Base-by-base conservation (phyloP, 1,140 invertebrate genomes). In the Nixonia krombeini region DNA sequence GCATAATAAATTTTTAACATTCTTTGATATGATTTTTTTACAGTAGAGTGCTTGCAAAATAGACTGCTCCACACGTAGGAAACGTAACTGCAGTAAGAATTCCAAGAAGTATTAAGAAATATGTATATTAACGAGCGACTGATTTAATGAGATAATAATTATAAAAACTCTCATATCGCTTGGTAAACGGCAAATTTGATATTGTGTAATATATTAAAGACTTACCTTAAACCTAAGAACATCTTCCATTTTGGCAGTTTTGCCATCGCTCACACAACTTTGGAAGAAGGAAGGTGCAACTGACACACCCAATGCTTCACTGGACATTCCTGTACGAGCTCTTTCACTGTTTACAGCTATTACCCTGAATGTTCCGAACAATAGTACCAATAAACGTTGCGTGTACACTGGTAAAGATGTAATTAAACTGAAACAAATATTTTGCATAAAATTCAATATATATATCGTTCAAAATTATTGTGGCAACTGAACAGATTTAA, bases 221-320 rank as follows among this genome's bases (percentile, higher is more conserved):
- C 13, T 1, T 84, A 96, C 94, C 90, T 96, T 96, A 85, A 96
- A 97, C 74, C 94, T 89, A 75, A 95, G 89, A 41, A 97, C 94
- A 86, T 98, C 96, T 85, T 97, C 95, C 92, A 97, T 94, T 83
- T 93, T 95, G 38, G 95, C 95, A 21, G 94, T 93, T 88, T 96
- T 94, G 23, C 94, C 94, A 83, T 96, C 94, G 67, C 93, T 94
- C 67, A 97, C 95, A 85, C 96, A 98, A 55, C 93, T 94, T 82
- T 98, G 96, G 87, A 99, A 99, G 83, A 99, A 97, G 73, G 95
- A 97, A n/a, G 97, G 97, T 12, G 97, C 97, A 8, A 99, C 96
- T 37, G 94, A 96, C 41, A 94, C 92, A 35, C 96, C 96, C 52
- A 99, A 86, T 1, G 97, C 96, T 86, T 99, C 97, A 45, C 95